These are phyloP conservation scores for Clepsis dumicolana DNA, from an alignment of 2,888 invertebrate species.

Conservation along the genomic window DNA sequence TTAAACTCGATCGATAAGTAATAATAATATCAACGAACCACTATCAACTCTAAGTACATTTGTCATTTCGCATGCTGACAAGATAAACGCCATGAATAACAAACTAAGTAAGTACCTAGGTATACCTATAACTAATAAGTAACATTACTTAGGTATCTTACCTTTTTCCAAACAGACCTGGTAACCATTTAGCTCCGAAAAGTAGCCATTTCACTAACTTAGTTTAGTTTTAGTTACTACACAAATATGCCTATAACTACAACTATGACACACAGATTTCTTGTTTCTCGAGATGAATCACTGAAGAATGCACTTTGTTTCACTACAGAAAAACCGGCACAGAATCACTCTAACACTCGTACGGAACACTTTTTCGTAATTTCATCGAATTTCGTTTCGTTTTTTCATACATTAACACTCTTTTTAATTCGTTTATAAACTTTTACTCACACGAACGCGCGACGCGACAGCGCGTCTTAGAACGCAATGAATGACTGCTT, in stretches of 20 bases:
- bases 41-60: conserved; percentile 1
- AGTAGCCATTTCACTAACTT: conserved; percentile 64
- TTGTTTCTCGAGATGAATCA: conserved; percentile 83
- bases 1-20: conserved; percentile 33
- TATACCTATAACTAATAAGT: too few species aligned
- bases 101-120: too few species aligned
- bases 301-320: conserved; percentile 76
- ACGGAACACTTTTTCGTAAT: conserved; percentile 60
- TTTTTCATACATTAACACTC: conserved; percentile 63
- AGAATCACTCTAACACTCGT: conserved; percentile 62
- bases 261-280: conserved; percentile 72
- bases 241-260: conserved; percentile 67
- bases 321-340: conserved; percentile 62
- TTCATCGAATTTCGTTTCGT: conserved; percentile 62
- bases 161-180: conserved; percentile 47
- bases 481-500: conserved; percentile 68
- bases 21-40: conserved; percentile 5
- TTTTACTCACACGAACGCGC: conserved; percentile 62
- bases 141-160: too few species aligned
- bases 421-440: conserved; percentile 72
- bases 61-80: conserved; percentile 18
- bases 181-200: conserved; percentile 49
- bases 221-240: conserved; percentile 57
- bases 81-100: conserved; percentile 23
- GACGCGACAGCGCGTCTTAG: conserved; percentile 62